Evolutionary conservation across 2,113 vertebrate genomes (phyloP).

Genomic region (Rhineura floridana): DNA sequence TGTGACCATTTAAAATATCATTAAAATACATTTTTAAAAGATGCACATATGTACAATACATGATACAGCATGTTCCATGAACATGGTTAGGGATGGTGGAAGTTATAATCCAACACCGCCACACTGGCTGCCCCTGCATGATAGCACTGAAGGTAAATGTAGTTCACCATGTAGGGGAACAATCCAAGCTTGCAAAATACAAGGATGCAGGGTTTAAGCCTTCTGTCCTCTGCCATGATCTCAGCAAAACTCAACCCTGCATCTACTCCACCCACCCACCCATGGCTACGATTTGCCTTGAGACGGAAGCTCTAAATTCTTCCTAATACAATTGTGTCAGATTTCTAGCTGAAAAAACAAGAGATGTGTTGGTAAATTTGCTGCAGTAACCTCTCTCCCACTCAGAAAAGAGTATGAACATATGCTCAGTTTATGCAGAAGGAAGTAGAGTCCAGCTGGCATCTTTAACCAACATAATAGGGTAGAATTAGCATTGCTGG

Average conservation of each 20-base stretch:
- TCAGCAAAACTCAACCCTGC: background rate
- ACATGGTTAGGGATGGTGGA: too few relatives aligned
- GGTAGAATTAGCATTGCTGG: too few relatives aligned
- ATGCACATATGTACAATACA: too few relatives aligned
- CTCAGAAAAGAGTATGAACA: background rate
- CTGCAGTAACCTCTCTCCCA: background rate
- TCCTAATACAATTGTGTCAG: background rate
- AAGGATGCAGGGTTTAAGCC: background rate
- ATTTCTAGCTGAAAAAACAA: background rate
- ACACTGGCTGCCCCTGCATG: too few relatives aligned
- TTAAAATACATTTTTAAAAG: too few relatives aligned
- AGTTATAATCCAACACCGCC: too few relatives aligned
- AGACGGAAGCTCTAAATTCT: background rate
- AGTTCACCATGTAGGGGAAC: too few relatives aligned
- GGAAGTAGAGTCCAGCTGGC: background rate
- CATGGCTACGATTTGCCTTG: background rate
- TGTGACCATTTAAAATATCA: too few relatives aligned
- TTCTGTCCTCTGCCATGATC: background rate
- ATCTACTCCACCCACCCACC: too few relatives aligned
- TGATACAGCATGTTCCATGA: too few relatives aligned
- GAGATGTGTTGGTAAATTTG: background rate
- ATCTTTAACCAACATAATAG: background rate
- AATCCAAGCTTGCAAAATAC: background rate
- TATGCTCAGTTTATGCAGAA: background rate
- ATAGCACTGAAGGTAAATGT: too few relatives aligned